These are phyloP conservation scores for Dolichomitus sp. DNA, from an alignment of 2,888 invertebrate genomes.

Conservation along the genomic window DNA sequence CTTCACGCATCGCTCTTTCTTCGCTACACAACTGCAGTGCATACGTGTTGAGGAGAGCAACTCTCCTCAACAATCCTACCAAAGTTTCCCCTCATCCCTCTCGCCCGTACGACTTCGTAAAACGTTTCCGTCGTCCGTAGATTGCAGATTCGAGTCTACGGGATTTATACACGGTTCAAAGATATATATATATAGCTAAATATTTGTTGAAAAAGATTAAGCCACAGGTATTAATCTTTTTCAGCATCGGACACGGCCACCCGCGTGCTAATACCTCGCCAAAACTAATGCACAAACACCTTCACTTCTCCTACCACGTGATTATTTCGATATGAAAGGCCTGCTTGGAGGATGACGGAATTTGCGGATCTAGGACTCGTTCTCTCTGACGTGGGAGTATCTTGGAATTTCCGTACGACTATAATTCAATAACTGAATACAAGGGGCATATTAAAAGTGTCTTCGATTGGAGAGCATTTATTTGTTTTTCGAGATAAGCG, in stretches of 20 bases:
- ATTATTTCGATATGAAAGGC: constrained; percentile 5
- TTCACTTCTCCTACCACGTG: neutral
- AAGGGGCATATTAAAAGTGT: neutral
- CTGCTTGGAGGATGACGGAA: constrained; percentile 10
- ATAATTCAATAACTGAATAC: neutral
- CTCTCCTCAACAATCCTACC: neutral
- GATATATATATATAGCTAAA: neutral
- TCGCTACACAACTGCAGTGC: neutral
- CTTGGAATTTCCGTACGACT: neutral
- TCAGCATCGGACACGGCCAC: neutral
- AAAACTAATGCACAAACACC: neutral
- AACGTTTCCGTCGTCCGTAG: constrained; percentile 69
- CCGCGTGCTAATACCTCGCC: neutral
- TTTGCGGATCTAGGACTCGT: constrained; percentile 13
- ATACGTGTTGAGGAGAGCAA: neutral
- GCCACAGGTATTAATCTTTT: neutral
- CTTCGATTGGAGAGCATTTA: neutral
- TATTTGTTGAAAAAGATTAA: too few species aligned
- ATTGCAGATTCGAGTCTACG: constrained; percentile 64
- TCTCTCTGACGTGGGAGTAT: constrained; percentile 3
- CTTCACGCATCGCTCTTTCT: neutral
- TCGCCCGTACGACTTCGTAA: constrained; percentile 48
- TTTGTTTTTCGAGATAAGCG: neutral
- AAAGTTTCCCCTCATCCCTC: constrained; percentile 40
- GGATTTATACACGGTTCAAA: neutral